A percentile compares a stretch with the other conserved stretches of the same genome.
phyloP scores from a whole-genome alignment of 2,888 invertebrate genomes.

The Drosophila melanosoma region DNA sequence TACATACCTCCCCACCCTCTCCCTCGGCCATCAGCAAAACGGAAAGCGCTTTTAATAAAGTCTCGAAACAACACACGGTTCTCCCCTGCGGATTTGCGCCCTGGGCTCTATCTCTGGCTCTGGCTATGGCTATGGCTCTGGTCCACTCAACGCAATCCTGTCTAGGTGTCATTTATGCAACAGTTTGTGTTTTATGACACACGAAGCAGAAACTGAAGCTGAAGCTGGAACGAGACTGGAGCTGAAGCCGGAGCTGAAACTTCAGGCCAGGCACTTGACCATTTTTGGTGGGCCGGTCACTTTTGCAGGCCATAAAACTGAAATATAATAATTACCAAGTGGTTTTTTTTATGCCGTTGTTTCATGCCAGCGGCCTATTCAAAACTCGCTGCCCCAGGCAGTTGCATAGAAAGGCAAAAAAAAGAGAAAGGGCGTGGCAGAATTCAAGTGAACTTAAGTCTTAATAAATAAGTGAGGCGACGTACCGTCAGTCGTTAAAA shows the following conservation, averaged over 20 bases:
- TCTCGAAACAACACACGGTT: constrained; percentile 33
- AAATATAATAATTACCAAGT: constrained; percentile 74
- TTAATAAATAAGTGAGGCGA: constrained; percentile 68
- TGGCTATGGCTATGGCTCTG: constrained; percentile 8
- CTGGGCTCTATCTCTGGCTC: constrained; percentile 9
- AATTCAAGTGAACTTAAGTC: constrained; percentile 60
- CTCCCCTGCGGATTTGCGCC: constrained; percentile 18
- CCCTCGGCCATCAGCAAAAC: constrained; percentile 12
- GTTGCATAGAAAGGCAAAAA: constrained; percentile 9
- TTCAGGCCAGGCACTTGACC: constrained; percentile 38
- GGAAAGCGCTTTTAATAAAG: constrained; percentile 74
- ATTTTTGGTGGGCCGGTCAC: constrained; percentile 73
- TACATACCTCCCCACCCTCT: neutral
- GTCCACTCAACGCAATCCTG: constrained; percentile 10
- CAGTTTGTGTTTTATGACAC: constrained; percentile 76
- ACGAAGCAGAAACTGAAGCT: constrained; percentile 21
- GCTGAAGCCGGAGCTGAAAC: constrained; percentile 16
- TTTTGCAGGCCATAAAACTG: constrained; percentile 76
- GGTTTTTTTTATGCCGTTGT: constrained; percentile 25
- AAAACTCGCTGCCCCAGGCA: constrained; percentile 17
- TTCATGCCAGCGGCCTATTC: constrained; percentile 31
- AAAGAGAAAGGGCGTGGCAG: constrained; percentile 9
- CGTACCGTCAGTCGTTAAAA: constrained; percentile 60
- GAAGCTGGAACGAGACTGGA: constrained; percentile 12
- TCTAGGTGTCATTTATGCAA: constrained; percentile 81